These are phyloP conservation scores for Aegotheles bennettii DNA, from an alignment of 2,113 vertebrate species.

Conservation along the genomic window DNA sequence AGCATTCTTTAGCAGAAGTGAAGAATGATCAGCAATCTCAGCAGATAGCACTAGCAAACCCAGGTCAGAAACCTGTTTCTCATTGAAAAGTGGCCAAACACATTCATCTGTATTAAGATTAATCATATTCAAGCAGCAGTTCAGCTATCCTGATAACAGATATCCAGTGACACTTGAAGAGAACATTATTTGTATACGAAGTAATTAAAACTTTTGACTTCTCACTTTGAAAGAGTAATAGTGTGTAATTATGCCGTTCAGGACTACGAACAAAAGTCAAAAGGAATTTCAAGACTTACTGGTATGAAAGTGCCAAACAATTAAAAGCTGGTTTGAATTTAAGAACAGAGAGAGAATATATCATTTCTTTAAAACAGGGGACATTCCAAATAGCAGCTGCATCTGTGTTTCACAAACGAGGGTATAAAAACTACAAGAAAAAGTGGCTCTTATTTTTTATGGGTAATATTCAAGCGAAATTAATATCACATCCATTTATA, in stretches of 20 bases:
- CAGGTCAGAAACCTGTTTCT: background rate
- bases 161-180: background rate
- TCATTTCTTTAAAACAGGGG: background rate
- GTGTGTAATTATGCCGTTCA: background rate
- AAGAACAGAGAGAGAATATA: background rate
- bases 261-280: background rate
- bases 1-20: background rate
- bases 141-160: background rate
- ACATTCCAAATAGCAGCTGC: background rate
- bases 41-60: background rate
- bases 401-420: background rate
- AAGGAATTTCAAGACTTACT: background rate
- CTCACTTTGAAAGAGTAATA: background rate
- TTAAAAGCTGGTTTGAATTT: background rate
- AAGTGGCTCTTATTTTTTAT: accelerated
- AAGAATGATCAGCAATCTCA: background rate
- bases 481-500: background rate
- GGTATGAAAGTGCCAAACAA: background rate
- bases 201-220: background rate
- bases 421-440: background rate
- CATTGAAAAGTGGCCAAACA: background rate
- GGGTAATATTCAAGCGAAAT: background rate
- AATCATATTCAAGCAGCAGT: background rate
- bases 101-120: background rate
- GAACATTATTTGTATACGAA: background rate